These are phyloP conservation scores for Tromatobia lineatoria DNA, from an alignment of 2,888 invertebrate genomes.

Conservation along the genomic window DNA sequence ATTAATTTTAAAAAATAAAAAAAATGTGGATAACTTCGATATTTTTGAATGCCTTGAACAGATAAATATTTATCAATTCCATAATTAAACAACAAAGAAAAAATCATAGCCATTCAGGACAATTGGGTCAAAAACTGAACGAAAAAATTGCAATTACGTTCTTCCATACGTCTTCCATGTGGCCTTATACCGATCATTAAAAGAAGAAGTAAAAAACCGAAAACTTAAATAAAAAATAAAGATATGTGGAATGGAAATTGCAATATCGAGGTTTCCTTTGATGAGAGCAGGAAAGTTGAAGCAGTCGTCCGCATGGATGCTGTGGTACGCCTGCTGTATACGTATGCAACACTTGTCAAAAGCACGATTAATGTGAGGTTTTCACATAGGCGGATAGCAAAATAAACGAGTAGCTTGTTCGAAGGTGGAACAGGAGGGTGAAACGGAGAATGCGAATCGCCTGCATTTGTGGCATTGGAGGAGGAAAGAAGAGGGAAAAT, in stretches of 20 bases:
- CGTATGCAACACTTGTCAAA: slow-evolving; percentile 33
- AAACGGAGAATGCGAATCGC: slow-evolving; percentile 12
- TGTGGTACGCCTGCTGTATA: not conserved
- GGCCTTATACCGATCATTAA: not conserved
- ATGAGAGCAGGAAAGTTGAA: slow-evolving; percentile 3
- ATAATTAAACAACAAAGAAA: not conserved
- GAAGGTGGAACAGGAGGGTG: slow-evolving; percentile 1
- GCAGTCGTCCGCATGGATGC: not conserved
- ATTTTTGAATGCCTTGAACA: too few species aligned
- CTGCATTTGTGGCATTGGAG: not conserved
- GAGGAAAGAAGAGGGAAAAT: slow-evolving; percentile 7
- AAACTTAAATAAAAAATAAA: slow-evolving; percentile 8
- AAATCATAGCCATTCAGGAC: not conserved
- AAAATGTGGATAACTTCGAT: too few species aligned
- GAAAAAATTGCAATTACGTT: not conserved
- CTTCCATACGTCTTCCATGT: not conserved
- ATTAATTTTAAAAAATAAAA: too few species aligned
- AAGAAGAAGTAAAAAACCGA: not conserved
- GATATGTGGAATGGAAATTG: not conserved
- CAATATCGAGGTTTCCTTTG: slow-evolving; percentile 34
- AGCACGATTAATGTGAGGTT: slow-evolving; percentile 40
- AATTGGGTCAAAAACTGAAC: not conserved
- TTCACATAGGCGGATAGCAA: slow-evolving; percentile 14
- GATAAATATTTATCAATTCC: too few species aligned
- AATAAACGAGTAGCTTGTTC: slow-evolving; percentile 15